Evolutionary conservation across 1,140 invertebrate genomes (phyloP).

Genomic region (Pogonomyrmex barbatus): DNA sequence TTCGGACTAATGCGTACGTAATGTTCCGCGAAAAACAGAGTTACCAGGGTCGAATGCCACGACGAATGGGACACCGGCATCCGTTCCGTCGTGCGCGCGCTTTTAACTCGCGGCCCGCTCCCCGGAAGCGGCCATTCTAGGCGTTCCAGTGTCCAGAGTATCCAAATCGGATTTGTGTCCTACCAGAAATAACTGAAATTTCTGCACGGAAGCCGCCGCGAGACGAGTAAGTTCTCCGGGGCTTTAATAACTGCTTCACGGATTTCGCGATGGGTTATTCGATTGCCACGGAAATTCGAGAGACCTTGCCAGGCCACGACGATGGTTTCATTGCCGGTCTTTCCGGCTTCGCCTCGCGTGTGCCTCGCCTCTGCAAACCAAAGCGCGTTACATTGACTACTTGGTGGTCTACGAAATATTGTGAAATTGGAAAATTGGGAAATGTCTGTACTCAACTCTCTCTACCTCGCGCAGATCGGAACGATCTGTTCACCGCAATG

Average conservation of each 20-base stretch:
- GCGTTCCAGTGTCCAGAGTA: constrained; percentile 37
- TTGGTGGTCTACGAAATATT: constrained; percentile 18
- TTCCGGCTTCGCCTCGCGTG: background rate
- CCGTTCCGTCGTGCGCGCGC: constrained; percentile 23
- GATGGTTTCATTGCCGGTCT: constrained; percentile 29
- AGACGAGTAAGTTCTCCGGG: constrained; percentile 50
- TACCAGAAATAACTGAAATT: constrained; percentile 65
- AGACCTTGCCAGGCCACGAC: constrained; percentile 11
- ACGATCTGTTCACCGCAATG: background rate
- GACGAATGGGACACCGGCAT: constrained; percentile 58
- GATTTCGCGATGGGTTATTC: constrained; percentile 61
- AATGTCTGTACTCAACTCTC: background rate
- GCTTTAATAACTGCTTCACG: constrained; percentile 65
- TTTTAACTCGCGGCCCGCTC: constrained; percentile 31
- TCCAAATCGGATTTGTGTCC: constrained; percentile 67
- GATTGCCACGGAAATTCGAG: constrained; percentile 53
- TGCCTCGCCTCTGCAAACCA: background rate
- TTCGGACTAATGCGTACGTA: constrained; percentile 63
- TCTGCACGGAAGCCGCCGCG: constrained; percentile 41
- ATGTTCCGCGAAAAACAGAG: constrained; percentile 65
- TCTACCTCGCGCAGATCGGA: background rate
- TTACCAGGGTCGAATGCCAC: constrained; percentile 36
- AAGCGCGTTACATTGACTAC: constrained; percentile 5
- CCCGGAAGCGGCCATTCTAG: constrained; percentile 8
- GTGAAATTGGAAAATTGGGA: constrained; percentile 28